Base-by-base conservation (phyloP, 1,140 invertebrate genomes). In the Drosophila rufa region DNA sequence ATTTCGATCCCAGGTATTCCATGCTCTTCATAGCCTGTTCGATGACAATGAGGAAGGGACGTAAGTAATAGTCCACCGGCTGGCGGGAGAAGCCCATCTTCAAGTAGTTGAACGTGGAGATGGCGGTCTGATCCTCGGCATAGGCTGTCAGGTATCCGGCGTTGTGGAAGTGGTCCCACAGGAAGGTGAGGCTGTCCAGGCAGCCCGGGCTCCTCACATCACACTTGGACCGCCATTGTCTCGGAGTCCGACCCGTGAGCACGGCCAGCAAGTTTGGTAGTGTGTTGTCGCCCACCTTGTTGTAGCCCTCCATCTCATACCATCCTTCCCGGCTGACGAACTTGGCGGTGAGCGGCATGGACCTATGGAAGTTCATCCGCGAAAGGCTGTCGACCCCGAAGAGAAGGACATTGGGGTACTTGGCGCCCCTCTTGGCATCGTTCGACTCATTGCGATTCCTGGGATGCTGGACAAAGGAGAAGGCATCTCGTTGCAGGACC, bases 21-120 rank as follows among this genome's bases (percentile, higher is more conserved):
- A 38, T 15, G 2, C 22, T 38, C 0, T 48, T 9, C 57, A 57
- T 25, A 6, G 14, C 22, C 6, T 60, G 22, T 80, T 61, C 95
- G 94, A 53, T 95, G 94, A 95, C 94, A 51, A 95, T 76, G 73
- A 96, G 94, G 82, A 97, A 97, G 0, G 96, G 96, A 22, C 96
- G 93, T 19, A 96, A 93, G 78, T 97, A 98, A 81, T 96, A 98
- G 92, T 98, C 96, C 0, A 96, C 96, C 0, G 97, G 97, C 19
- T 94, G 94, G 19, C 95, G 94, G 2, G 93, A 91, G 87, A 98
- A 98, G 1, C 97, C 97, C n/a, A 93, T 92, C 82, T 96, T 96
- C 4, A 95, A 78, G 92, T 96, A 98, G 92, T 97, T 97, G 80
- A 98, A 98, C 1, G 96, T 96, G 6, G 95, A 95, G 19, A 97